phyloP scores from a whole-genome alignment of 1,140 invertebrate species.

The Grapholita molesta region DNA sequence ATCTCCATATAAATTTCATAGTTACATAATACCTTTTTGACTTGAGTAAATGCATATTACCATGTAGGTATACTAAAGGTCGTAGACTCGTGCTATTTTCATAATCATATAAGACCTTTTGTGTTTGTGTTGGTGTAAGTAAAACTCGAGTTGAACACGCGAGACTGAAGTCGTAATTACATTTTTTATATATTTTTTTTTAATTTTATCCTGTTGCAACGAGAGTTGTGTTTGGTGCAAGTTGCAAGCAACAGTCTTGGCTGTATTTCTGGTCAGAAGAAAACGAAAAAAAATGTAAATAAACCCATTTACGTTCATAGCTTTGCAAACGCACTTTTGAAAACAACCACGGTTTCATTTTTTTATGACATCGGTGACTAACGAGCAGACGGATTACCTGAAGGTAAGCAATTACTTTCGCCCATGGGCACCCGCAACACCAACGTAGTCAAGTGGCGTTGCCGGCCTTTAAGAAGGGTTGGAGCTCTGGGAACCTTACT shows the following conservation, averaged over 20 bases:
- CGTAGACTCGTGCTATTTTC: background rate
- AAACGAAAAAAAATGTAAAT: no score
- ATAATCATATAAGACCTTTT: background rate
- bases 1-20: background rate
- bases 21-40: background rate
- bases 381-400: no score
- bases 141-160: background rate
- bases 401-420: no score
- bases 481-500: no score
- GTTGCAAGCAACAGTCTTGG: background rate
- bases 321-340: no score
- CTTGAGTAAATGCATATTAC: background rate
- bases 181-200: background rate
- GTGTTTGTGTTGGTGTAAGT: background rate
- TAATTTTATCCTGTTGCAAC: background rate
- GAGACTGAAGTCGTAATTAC: background rate
- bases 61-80: background rate
- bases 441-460: no score
- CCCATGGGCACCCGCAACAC: no score
- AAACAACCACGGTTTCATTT: no score
- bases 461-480: no score
- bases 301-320: no score
- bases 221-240: background rate
- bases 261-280: background rate
- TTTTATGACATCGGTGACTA: no score